These are phyloP conservation scores for Xiphorhynchus erythropygius DNA, from an alignment of 2,797 vertebrate species.

Conservation along the genomic window DNA sequence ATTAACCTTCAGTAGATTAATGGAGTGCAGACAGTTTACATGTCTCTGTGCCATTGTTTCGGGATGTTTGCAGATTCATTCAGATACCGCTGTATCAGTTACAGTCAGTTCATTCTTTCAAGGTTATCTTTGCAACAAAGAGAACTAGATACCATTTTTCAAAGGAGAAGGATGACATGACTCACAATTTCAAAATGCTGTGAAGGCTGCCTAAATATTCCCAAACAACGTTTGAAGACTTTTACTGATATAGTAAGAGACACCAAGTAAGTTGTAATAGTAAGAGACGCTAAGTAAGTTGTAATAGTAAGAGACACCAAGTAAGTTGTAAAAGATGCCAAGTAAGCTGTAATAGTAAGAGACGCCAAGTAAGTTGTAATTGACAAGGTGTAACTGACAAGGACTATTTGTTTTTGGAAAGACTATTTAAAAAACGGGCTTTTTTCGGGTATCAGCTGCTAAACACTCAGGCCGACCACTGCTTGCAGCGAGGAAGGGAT, in stretches of 20 bases:
- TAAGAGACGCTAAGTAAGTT: no score
- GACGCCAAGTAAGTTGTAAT: background rate
- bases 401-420: background rate
- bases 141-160: background rate
- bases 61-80: background rate
- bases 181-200: background rate
- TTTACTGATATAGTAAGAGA: background rate
- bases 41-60: background rate
- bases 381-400: rapidly evolving
- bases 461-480: background rate
- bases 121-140: background rate
- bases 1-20: background rate
- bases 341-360: rapidly evolving
- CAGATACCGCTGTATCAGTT: background rate
- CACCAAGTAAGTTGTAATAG: no score
- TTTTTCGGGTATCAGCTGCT: background rate
- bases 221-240: background rate
- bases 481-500: rapidly evolving
- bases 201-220: background rate
- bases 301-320: background rate
- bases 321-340: background rate
- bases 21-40: background rate
- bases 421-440: background rate
- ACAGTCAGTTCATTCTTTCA: background rate
- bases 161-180: background rate